Evolutionary conservation across 35 echinoderm and acorn worm genomes (phyloP), one percentile per base, ranked within the genome.

Genomic region (Hemicentrotus pulcherrimus): DNA sequence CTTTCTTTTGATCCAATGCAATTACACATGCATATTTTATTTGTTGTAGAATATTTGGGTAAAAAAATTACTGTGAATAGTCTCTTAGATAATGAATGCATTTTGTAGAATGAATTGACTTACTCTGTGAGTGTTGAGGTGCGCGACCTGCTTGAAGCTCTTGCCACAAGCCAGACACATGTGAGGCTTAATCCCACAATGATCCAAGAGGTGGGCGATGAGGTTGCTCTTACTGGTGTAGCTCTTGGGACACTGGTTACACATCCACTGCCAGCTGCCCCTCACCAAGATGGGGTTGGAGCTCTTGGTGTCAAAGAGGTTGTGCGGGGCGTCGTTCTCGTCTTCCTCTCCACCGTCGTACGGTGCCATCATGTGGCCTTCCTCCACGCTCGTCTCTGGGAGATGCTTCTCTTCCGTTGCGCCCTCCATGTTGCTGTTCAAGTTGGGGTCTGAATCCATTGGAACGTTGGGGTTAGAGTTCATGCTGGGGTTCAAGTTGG

Each of bases 91-190:
- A n/a, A 59, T 59, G 52, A 14, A 16, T 59, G 5, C 2, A 78
- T 78, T 78, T 78, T 28, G 4, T 78, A 22, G 18, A 5, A n/a
- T n/a, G 8, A 78, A 78, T 28, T 32, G 47, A 46, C 91, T 95
- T 86, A 97, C 30, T 59, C 94, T 95, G 86, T 97, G 96, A 13
- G 95, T 97, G 92, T 94, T 95, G 31, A 97, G 95, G 94, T 97
- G 96, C 22, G 95, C 91, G 31, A 94, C 95, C 92, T 97, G 96
- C 41, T 95, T 95, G 86, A 97, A 97, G 61, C 48, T 85, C 85
- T 97, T 97, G 2, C 96, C 95, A 46, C 96, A 97, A 14, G 92
- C 86, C 28, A 71, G 7, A 91, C 96, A 97, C 41, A 78, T 58
- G 91, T 95, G 94, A 31, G 96, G 96, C 60, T 95, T 95, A n/a